Evolutionary conservation across 2,113 vertebrate genomes (phyloP).

Genomic region (Daboia siamensis): DNA sequence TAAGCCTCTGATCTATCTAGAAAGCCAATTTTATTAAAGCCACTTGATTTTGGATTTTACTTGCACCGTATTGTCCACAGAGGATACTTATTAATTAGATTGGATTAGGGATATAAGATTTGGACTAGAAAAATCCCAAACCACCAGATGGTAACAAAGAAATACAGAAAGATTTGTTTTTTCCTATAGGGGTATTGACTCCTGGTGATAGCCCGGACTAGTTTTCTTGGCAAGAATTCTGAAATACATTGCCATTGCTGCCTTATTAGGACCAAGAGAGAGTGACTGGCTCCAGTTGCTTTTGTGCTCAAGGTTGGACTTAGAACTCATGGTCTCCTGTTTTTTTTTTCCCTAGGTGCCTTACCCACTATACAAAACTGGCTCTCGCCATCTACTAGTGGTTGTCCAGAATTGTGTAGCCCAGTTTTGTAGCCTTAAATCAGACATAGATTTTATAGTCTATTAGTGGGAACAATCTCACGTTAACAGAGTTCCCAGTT

Average conservation of each 20-base stretch:
- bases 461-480: neutral
- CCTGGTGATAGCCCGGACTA: neutral
- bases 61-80: neutral
- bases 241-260: neutral
- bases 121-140: neutral
- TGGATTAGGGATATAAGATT: neutral
- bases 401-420: neutral
- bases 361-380: neutral
- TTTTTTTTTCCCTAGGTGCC: neutral
- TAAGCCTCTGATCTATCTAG: slow-evolving; percentile 6
- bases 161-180: neutral
- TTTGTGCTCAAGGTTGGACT: neutral
- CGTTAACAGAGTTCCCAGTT: neutral
- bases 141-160: neutral
- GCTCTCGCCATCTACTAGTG: neutral
- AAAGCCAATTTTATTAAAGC: neutral
- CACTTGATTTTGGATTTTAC: neutral
- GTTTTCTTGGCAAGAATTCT: neutral
- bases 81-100: neutral
- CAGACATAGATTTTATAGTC: neutral
- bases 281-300: neutral
- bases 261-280: neutral
- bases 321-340: neutral
- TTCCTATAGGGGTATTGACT: neutral
- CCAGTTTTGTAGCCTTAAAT: neutral